Base-by-base conservation (phyloP, 2,888 invertebrate genomes). In the Pherbina coryleti region DNA sequence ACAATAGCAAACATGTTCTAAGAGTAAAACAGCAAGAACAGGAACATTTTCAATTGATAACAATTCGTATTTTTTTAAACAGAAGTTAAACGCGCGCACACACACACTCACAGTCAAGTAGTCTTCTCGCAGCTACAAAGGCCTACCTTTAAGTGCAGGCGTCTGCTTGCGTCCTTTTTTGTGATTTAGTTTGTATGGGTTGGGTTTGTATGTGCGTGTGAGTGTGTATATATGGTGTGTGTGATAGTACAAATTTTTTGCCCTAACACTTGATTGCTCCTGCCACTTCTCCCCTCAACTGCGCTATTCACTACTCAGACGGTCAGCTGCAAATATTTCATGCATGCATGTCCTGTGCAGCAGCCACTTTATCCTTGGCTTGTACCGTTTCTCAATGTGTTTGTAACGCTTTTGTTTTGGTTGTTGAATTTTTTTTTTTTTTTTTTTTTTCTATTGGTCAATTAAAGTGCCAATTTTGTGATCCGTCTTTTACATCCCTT, bases 391-490 rank as follows among this genome's bases (percentile, higher is more conserved):
- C 37, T 19, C 55, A 57, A 19, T 11, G 5, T 60, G 5, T 60
- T 34, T 22, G 19, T 34, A 31, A 60, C 5, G 22, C 60, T 9
- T n/a, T 72, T 37, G 55, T 31, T 57, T 2, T n/a, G 57, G 55
- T 55, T 60, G 37, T 62, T 76, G 70, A 25, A 60, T 9, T 70
- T 75, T 64, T 66, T 75, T 64, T 53, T 66, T 67, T 55, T 37
- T n/a, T n/a, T n/a, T n/a, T n/a, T n/a, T n/a, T n/a, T n/a, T 51
- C 64, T 66, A 55, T 44, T 75, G 67, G 75, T 28, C 67, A 75
- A 75, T 75, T 75, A 75, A 75, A 57, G 67, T 75, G 57, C 66
- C 75, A 75, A 75, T 67, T 75, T 75, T 53, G 22, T 25, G 25
- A 66, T 67, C 67, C 64, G 55, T 67, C 37, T 11, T 49, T 69